Evolutionary conservation across 2,797 vertebrate species (phyloP).

Genomic region (Sarcoramphus papa): DNA sequence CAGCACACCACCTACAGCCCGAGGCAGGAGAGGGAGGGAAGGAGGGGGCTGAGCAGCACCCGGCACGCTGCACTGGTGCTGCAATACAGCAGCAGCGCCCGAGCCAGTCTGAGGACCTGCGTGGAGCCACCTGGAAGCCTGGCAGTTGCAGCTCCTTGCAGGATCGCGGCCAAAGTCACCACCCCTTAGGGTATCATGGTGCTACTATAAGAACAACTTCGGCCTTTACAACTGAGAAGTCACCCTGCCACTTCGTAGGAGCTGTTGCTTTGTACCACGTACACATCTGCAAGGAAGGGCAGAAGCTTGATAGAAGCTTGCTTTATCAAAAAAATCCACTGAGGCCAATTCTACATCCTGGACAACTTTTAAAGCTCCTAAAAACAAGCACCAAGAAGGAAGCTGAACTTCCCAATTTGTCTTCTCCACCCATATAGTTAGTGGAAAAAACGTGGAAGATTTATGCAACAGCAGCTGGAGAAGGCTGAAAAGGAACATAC

Average conservation of each 20-base stretch:
- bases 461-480: conserved; percentile 22
- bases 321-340: not conserved
- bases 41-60: not conserved
- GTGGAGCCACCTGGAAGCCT: not conserved
- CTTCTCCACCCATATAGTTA: not conserved
- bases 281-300: not conserved
- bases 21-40: not conserved
- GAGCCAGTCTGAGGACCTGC: not conserved
- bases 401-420: not conserved
- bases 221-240: not conserved
- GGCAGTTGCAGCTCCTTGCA: not conserved
- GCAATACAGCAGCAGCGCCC: not conserved
- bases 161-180: fast-evolving
- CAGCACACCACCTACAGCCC: not conserved
- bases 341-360: not conserved
- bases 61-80: fast-evolving
- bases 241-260: not conserved
- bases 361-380: not conserved
- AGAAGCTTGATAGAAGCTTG: not conserved
- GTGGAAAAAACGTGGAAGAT: not conserved
- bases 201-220: not conserved
- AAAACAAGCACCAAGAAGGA: not conserved
- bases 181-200: not conserved
- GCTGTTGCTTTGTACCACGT: not conserved
- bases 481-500: not conserved